Base-by-base conservation (phyloP, 2,888 invertebrate species). In the Acronicta aceris region DNA sequence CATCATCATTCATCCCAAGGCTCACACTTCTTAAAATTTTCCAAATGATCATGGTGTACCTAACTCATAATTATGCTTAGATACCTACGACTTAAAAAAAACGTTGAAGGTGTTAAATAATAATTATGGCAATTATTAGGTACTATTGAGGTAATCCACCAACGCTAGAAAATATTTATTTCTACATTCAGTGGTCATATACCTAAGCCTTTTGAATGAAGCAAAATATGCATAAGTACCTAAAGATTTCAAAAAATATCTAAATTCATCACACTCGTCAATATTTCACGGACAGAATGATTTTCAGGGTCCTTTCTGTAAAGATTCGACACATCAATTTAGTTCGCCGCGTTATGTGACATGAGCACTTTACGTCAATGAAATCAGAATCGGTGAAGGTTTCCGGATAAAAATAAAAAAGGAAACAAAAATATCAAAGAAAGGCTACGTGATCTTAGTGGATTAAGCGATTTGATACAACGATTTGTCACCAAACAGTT, bases 401-500 rank as follows among this genome's bases (percentile, higher is more conserved):
- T 57, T 61, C 42, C 40, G 12, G 4, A 33, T 4, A 33, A 12
- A 33, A 33, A 12, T 33, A 33, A 33, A 30, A 30, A 8, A 4
- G 33, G 3, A 33, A 4, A 16, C 60, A 45, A 57, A 50, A 17
- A 38, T 49, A 41, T 40, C 49, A 42, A 43, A 54, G 46, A 36
- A 49, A n/a, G 27, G 17, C 27, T 38, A 45, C 50, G 15, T 3
- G 10, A 43, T 21, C 66, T 71, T 65, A 45, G 56, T 65, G 51
- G 51, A 59, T 62, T 51, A 49, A 50, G 47, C 50, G 27, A 4
- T 17, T 52, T 47, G 43, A 54, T 59, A 46, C 15, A 59, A 61
- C 62, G 60, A 83, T 84, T 87, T 86, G 87, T 88, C 88, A 79
- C 83, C 82, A 84, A 84, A 79, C 76, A 60, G 64, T 78, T 81